These are phyloP conservation scores for Benthosema pterotum DNA, from an alignment of 2,797 vertebrate species.

Conservation along the genomic window DNA sequence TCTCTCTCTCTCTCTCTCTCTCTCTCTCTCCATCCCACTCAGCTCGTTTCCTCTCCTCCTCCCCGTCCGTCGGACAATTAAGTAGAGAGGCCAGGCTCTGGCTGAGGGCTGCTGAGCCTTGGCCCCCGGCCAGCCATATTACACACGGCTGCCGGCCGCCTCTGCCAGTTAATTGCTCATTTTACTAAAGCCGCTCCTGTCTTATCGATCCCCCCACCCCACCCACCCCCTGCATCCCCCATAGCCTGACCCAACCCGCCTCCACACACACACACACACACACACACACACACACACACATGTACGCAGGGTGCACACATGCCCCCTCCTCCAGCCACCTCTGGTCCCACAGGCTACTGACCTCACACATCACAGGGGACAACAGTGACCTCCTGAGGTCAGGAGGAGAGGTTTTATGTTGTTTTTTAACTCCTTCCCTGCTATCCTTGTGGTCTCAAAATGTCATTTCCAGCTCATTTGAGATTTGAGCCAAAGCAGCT, in stretches of 20 bases:
- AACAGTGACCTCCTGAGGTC: too few relatives aligned
- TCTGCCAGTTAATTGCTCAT: constrained; percentile 49
- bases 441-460: too few relatives aligned
- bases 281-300: too few relatives aligned
- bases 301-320: too few relatives aligned
- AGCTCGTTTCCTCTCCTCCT: constrained; percentile 1
- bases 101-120: constrained; percentile 13
- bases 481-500: too few relatives aligned
- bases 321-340: too few relatives aligned
- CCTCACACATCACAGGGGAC: too few relatives aligned
- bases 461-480: too few relatives aligned
- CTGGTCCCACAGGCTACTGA: too few relatives aligned
- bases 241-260: background rate
- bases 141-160: constrained; percentile 35
- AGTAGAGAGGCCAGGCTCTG: constrained; percentile 41
- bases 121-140: constrained; percentile 43
- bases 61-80: constrained; percentile 34
- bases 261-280: background rate
- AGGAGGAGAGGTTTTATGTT: too few relatives aligned
- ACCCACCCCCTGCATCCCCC: background rate
- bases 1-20: background rate
- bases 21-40: constrained; percentile 6
- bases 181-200: constrained; percentile 48
- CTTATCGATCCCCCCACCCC: constrained; percentile 22
- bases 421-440: too few relatives aligned